A percentile compares a stretch with the other conserved stretches of the same genome.
phyloP scores from a whole-genome alignment of 2,888 invertebrate species.

The Automeris io region DNA sequence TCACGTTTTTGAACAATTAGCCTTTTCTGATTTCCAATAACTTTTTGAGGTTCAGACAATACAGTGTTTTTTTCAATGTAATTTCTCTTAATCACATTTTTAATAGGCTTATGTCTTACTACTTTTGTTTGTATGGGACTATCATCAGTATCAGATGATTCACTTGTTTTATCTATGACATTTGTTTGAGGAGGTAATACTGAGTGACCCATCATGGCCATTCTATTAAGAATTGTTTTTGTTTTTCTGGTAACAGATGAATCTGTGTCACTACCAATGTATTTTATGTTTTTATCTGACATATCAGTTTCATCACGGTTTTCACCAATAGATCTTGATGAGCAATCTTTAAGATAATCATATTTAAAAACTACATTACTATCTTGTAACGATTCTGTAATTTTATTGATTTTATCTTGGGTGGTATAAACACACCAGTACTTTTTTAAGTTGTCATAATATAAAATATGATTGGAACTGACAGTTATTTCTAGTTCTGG shows the following conservation, averaged over 20 bases:
- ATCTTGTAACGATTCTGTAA: constrained; percentile 34
- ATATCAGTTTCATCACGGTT: constrained; percentile 6
- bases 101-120: constrained; percentile 42
- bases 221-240: constrained; percentile 59
- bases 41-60: constrained; percentile 22
- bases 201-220: constrained; percentile 65
- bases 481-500: constrained; percentile 38
- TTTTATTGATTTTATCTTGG: constrained; percentile 37
- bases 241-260: constrained; percentile 47
- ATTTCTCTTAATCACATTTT: constrained; percentile 30
- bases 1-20: constrained; percentile 18
- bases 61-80: constrained; percentile 25
- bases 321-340: constrained; percentile 19
- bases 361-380: constrained; percentile 34
- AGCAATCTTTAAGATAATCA: constrained; percentile 19
- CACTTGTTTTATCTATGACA: constrained; percentile 37
- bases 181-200: constrained; percentile 43
- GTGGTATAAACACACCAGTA: constrained; percentile 58
- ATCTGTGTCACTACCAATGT: constrained; percentile 56
- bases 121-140: constrained; percentile 29
- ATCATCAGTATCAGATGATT: constrained; percentile 54
- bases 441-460: constrained; percentile 48
- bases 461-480: constrained; percentile 50
- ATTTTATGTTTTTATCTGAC: constrained; percentile 14
- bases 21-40: constrained; percentile 24